Evolutionary conservation across 2,797 vertebrate species (phyloP).

Genomic region (Sebastes oblongus): DNA sequence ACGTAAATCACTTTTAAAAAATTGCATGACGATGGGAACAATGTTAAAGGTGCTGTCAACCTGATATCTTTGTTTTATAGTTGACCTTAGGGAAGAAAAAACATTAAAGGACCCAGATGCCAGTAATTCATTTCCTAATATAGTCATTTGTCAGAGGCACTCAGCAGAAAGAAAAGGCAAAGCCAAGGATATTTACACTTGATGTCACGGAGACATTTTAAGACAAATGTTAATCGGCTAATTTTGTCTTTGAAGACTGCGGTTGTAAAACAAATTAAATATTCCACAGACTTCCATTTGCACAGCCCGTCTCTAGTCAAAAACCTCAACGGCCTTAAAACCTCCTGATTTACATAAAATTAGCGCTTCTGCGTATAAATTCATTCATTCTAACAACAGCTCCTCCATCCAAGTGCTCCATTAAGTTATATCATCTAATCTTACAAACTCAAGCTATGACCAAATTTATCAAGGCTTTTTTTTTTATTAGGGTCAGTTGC

Average conservation of each 20-base stretch:
- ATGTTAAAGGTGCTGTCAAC: conserved; percentile 38
- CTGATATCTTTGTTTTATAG: conserved; percentile 50
- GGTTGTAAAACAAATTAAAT: background rate
- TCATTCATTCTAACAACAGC: background rate
- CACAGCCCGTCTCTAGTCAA: background rate
- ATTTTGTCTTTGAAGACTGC: background rate
- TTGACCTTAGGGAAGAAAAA: conserved; percentile 43
- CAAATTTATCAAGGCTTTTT: background rate
- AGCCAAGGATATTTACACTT: conserved; percentile 18
- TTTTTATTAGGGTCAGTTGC: background rate
- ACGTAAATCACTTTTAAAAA: conserved; percentile 13
- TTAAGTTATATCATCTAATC: background rate
- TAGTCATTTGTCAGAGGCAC: conserved; percentile 60
- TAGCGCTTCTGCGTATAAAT: background rate
- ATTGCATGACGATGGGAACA: background rate
- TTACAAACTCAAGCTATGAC: background rate
- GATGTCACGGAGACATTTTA: conserved; percentile 7
- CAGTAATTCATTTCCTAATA: conserved; percentile 71
- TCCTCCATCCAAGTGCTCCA: background rate
- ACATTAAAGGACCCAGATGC: conserved; percentile 29
- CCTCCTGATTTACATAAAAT: conserved; percentile 13
- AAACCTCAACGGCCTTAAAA: background rate
- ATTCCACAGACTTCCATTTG: background rate
- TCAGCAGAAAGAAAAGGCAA: conserved; percentile 18
- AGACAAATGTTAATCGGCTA: background rate